Base-by-base conservation (phyloP, 2,797 vertebrate genomes). In the Oreochromis mossambicus region DNA sequence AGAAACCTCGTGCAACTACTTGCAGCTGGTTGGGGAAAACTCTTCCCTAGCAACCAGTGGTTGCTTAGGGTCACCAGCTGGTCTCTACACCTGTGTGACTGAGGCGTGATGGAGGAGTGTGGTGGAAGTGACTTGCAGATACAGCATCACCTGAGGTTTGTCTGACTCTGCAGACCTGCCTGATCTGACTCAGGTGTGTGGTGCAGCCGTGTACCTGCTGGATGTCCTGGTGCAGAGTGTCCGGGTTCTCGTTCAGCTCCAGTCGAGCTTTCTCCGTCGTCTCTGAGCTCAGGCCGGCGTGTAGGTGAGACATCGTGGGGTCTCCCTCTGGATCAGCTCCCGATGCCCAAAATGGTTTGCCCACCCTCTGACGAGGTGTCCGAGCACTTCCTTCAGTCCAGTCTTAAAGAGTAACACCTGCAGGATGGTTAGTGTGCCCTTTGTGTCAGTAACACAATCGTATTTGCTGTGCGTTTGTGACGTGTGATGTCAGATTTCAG, bases 201-300 rank as follows among this genome's bases (percentile, higher is more conserved):
- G 19, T 38, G 77, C 9, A 3, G 24, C 13, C 3, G 11, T 1
- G 2, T 86, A 95, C 95, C 94, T 94, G 95, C 94, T 99, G 98
- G 92, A 99, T 99, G 96, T 99, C 98, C 95, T 98, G 98, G 83
- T 99, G 98, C 87, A 99, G 94, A 0, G 98, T 99, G 92, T 99
- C 98, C 0, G 98, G 98, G 94, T 99, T 99, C 89, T 99, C 98
- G 41, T 99, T 99, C 88, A 99, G 97, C 95, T 99, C 98, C 87
- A 98, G 81, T 0, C 98, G 97, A 82, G 98, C 98, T 95, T 99
- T 99, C 94, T 99, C 98, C 90, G 98, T 96, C 55, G 97, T 98
- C 95, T 99, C 98, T 0, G 97, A 96, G 94, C 97, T 98, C 92
- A 99, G 97, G 80, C 98, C 97, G 77, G 97, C 97, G 94, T 99